These are phyloP conservation scores for Uropetala carovei DNA, from an alignment of 2,888 invertebrate species.

Conservation along the genomic window DNA sequence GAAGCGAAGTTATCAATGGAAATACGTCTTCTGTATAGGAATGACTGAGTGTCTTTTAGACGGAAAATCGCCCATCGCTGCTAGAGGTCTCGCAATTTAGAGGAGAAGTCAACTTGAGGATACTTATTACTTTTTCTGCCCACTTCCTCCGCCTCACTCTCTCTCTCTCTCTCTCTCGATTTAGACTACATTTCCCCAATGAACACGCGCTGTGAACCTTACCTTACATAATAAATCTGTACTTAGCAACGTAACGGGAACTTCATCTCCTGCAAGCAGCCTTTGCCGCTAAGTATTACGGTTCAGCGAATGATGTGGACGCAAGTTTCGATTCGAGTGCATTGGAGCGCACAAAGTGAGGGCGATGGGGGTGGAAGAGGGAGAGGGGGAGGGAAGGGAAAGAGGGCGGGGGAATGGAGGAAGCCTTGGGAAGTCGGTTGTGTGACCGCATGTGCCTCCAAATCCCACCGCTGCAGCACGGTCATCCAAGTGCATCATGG, in stretches of 20 bases:
- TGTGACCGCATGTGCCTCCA: neutral
- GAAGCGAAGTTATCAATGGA: no score
- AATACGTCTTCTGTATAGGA: no score
- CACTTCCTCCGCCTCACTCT: neutral
- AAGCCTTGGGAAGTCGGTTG: neutral
- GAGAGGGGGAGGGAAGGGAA: neutral
- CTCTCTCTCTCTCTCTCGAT: neutral
- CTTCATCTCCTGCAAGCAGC: neutral
- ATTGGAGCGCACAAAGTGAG: neutral
- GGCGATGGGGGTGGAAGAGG: neutral
- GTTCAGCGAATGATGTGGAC: neutral
- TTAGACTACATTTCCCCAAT: neutral
- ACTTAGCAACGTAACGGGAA: conserved; percentile 4
- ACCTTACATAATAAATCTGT: neutral
- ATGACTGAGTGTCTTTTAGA: no score
- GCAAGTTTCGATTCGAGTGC: conserved; percentile 19
- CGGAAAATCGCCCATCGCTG: neutral
- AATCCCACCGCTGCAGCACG: neutral
- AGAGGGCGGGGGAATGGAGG: neutral
- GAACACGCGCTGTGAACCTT: neutral
- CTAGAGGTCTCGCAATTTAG: no score
- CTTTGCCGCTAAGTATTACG: neutral
- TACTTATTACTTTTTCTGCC: neutral
- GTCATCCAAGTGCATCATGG: neutral
- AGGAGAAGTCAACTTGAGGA: no score